These are phyloP conservation scores for Pollenia amentaria DNA, from an alignment of 2,888 invertebrate species.

Conservation along the genomic window DNA sequence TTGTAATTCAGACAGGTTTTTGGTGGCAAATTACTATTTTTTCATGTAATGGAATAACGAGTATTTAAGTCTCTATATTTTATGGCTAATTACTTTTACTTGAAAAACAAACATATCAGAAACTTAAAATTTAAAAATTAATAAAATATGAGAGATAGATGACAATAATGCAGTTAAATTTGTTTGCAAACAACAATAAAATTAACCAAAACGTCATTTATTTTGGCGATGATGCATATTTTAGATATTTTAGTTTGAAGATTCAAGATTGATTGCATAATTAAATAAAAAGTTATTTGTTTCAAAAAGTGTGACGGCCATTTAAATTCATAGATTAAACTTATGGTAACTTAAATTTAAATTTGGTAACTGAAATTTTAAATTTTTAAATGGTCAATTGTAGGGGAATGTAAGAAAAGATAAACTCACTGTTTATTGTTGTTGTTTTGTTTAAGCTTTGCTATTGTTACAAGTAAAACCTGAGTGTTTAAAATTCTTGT, in stretches of 20 bases:
- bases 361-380: too few relatives aligned
- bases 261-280: background rate
- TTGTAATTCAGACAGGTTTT: constrained; percentile 48
- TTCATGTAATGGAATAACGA: background rate
- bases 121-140: constrained; percentile 6
- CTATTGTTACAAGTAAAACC: too few relatives aligned
- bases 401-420: too few relatives aligned
- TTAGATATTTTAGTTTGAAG: background rate
- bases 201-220: constrained; percentile 8
- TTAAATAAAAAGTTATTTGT: background rate
- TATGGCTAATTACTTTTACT: constrained; percentile 33
- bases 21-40: constrained; percentile 12
- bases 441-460: too few relatives aligned
- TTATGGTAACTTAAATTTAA: too few relatives aligned
- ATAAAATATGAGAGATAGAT: constrained; percentile 33
- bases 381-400: too few relatives aligned
- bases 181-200: constrained; percentile 5
- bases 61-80: constrained; percentile 22
- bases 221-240: background rate
- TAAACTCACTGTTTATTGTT: too few relatives aligned
- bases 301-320: too few relatives aligned
- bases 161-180: constrained; percentile 4
- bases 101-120: background rate
- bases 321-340: too few relatives aligned
- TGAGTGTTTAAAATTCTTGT: too few relatives aligned